These are phyloP conservation scores for Anomalospiza imberbis DNA, from an alignment of 2,797 vertebrate species.

Conservation along the genomic window DNA sequence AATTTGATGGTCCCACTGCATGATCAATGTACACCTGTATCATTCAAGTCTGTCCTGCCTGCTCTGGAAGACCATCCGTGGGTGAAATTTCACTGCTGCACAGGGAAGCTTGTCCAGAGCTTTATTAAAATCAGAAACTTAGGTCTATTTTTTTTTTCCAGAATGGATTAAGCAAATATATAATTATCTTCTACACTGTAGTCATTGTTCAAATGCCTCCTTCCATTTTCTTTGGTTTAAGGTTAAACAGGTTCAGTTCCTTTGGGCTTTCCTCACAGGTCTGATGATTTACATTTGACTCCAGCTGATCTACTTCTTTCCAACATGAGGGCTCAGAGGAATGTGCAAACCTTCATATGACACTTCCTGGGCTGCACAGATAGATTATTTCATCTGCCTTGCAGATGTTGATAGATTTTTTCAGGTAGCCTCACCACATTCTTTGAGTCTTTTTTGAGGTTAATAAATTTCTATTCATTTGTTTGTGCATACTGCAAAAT, in stretches of 20 bases:
- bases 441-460: background rate
- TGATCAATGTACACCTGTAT: background rate
- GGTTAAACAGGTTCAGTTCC: background rate
- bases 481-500: background rate
- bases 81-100: background rate
- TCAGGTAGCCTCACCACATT: background rate
- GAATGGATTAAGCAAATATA: background rate
- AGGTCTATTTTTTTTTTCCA: background rate
- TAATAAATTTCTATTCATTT: background rate
- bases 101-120: background rate
- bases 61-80: background rate
- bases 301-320: background rate
- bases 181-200: background rate
- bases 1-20: background rate
- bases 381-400: background rate
- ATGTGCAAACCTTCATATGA: background rate
- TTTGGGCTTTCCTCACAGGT: background rate
- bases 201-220: background rate
- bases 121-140: background rate
- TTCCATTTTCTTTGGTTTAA: background rate
- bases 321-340: background rate
- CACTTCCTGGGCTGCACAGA: background rate
- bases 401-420: background rate
- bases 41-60: background rate
- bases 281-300: background rate